These are phyloP conservation scores for Perithous albicinctus DNA, from an alignment of 2,888 invertebrate species.

Conservation along the genomic window DNA sequence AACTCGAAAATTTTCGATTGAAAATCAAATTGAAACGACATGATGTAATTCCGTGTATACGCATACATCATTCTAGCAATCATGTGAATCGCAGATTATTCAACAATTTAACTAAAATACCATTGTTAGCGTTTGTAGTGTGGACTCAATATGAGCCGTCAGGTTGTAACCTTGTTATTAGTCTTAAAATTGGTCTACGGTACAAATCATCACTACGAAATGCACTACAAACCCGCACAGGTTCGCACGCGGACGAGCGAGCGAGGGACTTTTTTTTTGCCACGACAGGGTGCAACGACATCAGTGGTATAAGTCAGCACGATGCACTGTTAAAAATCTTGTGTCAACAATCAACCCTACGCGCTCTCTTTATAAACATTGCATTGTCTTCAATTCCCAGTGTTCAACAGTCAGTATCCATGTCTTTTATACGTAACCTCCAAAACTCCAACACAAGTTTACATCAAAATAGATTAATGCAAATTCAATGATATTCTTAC, in stretches of 20 bases:
- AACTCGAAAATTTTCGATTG: not conserved
- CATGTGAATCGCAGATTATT: constrained; percentile 69
- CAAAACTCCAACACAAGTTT: no score
- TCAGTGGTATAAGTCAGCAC: no score
- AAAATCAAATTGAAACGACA: not conserved
- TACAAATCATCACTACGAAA: constrained; percentile 73
- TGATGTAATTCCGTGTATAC: no score
- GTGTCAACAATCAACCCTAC: no score
- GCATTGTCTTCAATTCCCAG: no score
- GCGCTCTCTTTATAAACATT: no score
- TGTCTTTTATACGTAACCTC: no score
- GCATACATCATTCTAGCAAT: no score
- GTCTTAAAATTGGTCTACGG: constrained; percentile 78
- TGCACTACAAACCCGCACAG: constrained; percentile 64
- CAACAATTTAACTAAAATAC: constrained; percentile 81
- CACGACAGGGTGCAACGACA: constrained; percentile 6
- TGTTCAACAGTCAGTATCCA: no score
- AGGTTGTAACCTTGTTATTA: constrained; percentile 71
- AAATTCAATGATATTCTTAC: no score
- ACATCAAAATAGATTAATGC: no score
- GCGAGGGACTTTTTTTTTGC: not conserved
- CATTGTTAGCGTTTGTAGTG: constrained; percentile 71
- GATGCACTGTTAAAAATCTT: no score
- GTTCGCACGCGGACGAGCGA: not conserved
- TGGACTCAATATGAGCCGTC: constrained; percentile 82